Conservation (phyloP, 2,888 invertebrate species). For the Charanyca ferruginea region DNA sequence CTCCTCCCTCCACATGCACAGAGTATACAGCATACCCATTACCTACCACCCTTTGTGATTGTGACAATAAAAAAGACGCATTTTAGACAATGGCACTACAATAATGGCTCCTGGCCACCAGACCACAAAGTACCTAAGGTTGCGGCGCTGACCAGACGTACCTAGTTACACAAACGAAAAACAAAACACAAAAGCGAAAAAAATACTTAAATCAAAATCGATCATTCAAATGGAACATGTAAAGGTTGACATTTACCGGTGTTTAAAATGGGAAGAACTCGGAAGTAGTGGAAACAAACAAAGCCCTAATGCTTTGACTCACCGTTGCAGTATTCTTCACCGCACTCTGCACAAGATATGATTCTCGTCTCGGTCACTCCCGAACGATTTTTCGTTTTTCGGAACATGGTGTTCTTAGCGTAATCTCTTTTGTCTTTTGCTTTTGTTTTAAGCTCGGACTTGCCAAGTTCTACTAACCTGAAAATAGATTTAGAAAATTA, state of each 20-base stretch:
- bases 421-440: conserved; percentile 93
- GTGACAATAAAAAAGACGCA: no score
- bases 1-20: no score
- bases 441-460: conserved; percentile 94
- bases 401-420: conserved; percentile 92
- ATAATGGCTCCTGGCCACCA: no score
- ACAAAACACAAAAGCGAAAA: no score
- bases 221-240: not conserved
- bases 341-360: conserved; percentile 95
- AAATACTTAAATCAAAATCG: no score
- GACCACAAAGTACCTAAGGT: no score
- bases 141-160: no score
- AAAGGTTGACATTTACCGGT: not conserved
- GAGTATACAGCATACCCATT: no score
- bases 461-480: conserved; percentile 95
- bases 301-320: conserved; percentile 48
- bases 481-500: conserved; percentile 11
- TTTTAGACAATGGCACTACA: no score
- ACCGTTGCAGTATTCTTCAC: conserved; percentile 96
- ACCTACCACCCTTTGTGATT: no score
- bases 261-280: not conserved
- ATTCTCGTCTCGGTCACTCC: conserved; percentile 95
- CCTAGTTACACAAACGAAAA: no score
- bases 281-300: not conserved
- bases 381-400: conserved; percentile 95